Base-by-base conservation (phyloP, 2,888 invertebrate species). In the Lasioglossum morio region DNA sequence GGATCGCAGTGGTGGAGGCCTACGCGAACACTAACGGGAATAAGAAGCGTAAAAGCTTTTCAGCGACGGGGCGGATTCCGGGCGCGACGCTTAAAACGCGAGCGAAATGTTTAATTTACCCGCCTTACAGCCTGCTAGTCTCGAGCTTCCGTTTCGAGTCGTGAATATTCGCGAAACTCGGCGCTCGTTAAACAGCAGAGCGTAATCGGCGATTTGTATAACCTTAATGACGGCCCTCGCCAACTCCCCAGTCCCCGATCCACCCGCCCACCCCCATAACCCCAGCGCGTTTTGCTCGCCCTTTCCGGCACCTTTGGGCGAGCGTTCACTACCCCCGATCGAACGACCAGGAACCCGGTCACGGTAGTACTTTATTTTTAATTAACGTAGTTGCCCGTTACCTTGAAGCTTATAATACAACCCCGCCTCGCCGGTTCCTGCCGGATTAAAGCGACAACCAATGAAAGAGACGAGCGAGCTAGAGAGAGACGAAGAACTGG, bases 181-280 rank as follows among this genome's bases (percentile, higher is more conserved):
- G 79, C 82, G 85, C 87, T 92, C 92, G 91, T 92, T 92, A 91
- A 92, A 88, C 87, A 87, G 86, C 87, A 86, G 78, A 84, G 88
- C 89, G 89, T 89, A 91, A 92, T 92, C 91, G 91, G 85, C 91
- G 92, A 92, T 92, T 92, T 91, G 92, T 92, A 90, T 89, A 89
- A 92, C 88, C 87, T 92, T 92, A 92, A 92, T 91, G 92, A 92
- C 87, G 91, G 82, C 82, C 78, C 77, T 87, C 88, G 79, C 76
- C 27, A 34, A 74, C 43, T 46, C 37, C 4, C 63, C 60, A 43
- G 5, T 46, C 16, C 5, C 46, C 12, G 2, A n/a, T 8, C 27
- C 8, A 57, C 69, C 1, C 19, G 5, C 1, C 63, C 30, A 0
- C 63, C 14, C 16, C 63, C 2, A 5, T 16, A 16, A 23, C 23